Evolutionary conservation across 2,888 invertebrate genomes (phyloP), one percentile per base, ranked within the genome.

Genomic region (Bellardia bayeri): DNA sequence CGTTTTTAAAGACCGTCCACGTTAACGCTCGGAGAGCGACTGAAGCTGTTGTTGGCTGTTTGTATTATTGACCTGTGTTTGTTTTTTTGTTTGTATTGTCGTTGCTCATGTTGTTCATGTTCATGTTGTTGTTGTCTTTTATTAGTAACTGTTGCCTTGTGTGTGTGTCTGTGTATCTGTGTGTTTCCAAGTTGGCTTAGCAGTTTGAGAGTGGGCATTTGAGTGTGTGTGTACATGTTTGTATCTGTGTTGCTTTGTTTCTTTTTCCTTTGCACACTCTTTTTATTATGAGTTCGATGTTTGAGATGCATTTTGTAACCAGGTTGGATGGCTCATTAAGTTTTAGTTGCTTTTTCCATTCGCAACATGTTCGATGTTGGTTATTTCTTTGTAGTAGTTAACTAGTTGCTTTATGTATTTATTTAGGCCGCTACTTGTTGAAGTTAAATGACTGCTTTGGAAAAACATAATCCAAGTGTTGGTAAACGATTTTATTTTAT

Each of bases 21-120:
- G 92, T 91, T 92, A 92, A 92, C 92, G 92, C 92, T 93, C 92
- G 90, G 91, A 92, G 93, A 93, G 93, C 93, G 92, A 93, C 92
- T 93, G 90, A 92, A 89, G 89, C 87, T 86, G 82, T 79, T 72
- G 49, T 82, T 82, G 76, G 14, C 82, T 74, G 82, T 74, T 68
- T 78, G 4, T 75, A 75, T 82, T 71, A 68, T 80, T 83, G 83
- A 68, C 54, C 56, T 61, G 61, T 71, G 66, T 64, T 45, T 71
- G 54, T 58, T 71, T 56, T 56, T 51, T 13, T 63, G 66, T 56
- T 33, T 64, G 9, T 61, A 6, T 11, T 58, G n/a, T 61, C 14
- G 37, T 75, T 75, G 49, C 56, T 72, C 61, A 23, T 16, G 16
- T 23, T 8, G n/a, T 56, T 58, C n/a, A n/a, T n/a, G n/a, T n/a